Evolutionary conservation across 2,797 vertebrate genomes (phyloP).

Genomic region (Cetoscarus ocellatus): DNA sequence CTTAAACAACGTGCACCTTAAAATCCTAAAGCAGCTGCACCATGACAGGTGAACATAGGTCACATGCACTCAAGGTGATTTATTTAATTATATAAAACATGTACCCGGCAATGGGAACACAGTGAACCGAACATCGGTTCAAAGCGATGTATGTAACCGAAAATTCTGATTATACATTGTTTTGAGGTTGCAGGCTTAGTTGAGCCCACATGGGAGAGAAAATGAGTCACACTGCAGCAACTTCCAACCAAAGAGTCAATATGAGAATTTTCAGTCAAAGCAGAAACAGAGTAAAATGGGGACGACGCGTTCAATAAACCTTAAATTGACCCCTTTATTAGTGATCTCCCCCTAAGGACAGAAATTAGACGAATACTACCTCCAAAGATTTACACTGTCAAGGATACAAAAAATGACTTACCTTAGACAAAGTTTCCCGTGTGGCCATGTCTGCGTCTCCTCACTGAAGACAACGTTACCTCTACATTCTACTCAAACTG

Average conservation of each 20-base stretch:
- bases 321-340: not conserved
- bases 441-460: slow-evolving; percentile 25
- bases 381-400: no score
- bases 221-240: slow-evolving; percentile 89
- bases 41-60: slow-evolving; percentile 21
- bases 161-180: not conserved
- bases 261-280: slow-evolving; percentile 40
- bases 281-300: not conserved
- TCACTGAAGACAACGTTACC: slow-evolving; percentile 35
- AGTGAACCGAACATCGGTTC: not conserved
- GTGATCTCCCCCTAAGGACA: not conserved
- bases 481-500: slow-evolving; percentile 45
- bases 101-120: not conserved
- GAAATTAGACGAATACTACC: no score
- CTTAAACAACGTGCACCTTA: not conserved
- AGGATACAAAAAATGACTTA: slow-evolving; percentile 36
- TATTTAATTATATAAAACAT: not conserved
- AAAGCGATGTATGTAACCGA: not conserved
- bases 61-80: not conserved
- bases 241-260: slow-evolving; percentile 68
- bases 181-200: slow-evolving; percentile 49
- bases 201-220: slow-evolving; percentile 79
- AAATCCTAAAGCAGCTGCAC: not conserved
- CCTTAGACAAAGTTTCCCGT: slow-evolving; percentile 60
- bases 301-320: not conserved